phyloP scores from a whole-genome alignment of 2,113 vertebrate genomes.

The Brienomyrus longianalis region DNA sequence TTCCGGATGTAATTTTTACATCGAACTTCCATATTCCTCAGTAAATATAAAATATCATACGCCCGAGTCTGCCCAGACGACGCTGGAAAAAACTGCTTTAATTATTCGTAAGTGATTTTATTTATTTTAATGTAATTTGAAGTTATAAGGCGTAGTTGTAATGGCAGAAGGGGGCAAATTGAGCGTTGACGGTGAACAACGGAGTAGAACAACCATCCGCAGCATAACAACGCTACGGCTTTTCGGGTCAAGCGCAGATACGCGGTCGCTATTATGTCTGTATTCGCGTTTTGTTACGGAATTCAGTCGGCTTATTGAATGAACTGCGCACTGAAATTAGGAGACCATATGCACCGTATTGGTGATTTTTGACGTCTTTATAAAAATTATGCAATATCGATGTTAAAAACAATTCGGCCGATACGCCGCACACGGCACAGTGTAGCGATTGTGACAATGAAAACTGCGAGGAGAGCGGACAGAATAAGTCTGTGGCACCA shows the following conservation, averaged over 20 bases:
- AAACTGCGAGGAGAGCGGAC: background rate
- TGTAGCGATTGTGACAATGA: background rate
- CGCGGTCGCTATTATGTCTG: background rate
- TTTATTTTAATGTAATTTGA: background rate
- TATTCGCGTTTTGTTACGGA: background rate
- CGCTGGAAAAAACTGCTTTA: background rate
- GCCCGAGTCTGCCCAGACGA: background rate
- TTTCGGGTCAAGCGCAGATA: conserved; percentile 17
- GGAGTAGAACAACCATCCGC: background rate
- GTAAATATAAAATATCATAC: conserved; percentile 14
- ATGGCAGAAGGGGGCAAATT: conserved; percentile 8
- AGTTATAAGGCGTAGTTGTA: background rate
- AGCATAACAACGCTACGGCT: background rate
- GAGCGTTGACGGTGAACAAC: background rate
- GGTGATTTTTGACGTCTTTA: background rate
- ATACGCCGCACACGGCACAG: background rate
- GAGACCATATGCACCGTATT: background rate
- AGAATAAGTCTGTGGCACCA: background rate
- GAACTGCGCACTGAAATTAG: background rate
- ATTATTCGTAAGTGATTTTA: conserved; percentile 20
- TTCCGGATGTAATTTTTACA: conserved; percentile 14
- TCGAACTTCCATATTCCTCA: conserved; percentile 7
- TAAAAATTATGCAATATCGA: background rate
- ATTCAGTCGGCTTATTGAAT: background rate
- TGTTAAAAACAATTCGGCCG: background rate